Evolutionary conservation across 2,888 invertebrate genomes (phyloP).

Genomic region (Hypselothyrea guttata): DNA sequence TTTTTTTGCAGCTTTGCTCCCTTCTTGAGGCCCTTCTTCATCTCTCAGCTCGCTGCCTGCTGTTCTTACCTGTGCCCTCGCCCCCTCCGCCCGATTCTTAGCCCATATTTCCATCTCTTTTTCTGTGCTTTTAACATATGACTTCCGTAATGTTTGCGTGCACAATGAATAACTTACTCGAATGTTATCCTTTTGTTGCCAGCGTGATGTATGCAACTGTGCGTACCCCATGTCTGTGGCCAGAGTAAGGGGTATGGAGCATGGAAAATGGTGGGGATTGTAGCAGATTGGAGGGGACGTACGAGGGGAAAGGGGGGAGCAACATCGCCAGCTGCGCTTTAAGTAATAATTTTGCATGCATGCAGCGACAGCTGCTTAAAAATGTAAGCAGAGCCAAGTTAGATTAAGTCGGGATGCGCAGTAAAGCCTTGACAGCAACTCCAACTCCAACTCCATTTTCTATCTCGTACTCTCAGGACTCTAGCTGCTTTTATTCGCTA

Average conservation of each 20-base stretch:
- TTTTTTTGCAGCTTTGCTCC: constrained; percentile 24
- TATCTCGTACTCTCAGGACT: background rate
- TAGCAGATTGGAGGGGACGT: no score
- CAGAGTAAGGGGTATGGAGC: background rate
- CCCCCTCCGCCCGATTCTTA: no score
- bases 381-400: constrained; percentile 61
- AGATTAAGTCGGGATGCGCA: constrained; percentile 47
- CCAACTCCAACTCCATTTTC: background rate
- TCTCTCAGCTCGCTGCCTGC: constrained; percentile 46
- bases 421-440: constrained; percentile 10
- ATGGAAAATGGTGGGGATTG: no score
- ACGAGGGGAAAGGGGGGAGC: constrained; percentile 1
- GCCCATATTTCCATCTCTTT: background rate
- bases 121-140: constrained; percentile 73
- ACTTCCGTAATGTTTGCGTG: constrained; percentile 78
- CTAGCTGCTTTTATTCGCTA: background rate
- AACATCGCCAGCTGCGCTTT: constrained; percentile 69
- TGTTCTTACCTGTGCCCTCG: constrained; percentile 31
- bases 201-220: constrained; percentile 55
- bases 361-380: constrained; percentile 72
- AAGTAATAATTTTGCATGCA: constrained; percentile 76
- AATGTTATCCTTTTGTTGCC: constrained; percentile 76
- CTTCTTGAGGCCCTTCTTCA: constrained; percentile 9
- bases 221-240: constrained; percentile 25
- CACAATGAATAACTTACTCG: constrained; percentile 78